These are phyloP conservation scores for Brachystomella parvula DNA, from an alignment of 1,140 invertebrate species.

Conservation along the genomic window DNA sequence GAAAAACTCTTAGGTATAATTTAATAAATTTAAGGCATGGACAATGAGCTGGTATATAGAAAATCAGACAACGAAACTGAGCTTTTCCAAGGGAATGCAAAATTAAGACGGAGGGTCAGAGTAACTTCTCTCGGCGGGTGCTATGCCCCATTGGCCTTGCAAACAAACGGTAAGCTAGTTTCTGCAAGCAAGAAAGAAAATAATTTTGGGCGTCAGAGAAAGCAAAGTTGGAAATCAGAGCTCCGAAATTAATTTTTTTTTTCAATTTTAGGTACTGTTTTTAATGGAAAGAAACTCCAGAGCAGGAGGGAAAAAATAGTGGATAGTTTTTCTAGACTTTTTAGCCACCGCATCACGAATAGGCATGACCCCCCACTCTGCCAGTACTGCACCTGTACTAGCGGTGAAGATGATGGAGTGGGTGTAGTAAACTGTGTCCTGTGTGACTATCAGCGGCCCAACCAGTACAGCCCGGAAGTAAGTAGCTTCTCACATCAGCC, in stretches of 20 bases:
- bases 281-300: slow-evolving; percentile 54
- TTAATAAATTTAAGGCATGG: slow-evolving; percentile 51
- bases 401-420: slow-evolving; percentile 55
- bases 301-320: slow-evolving; percentile 50
- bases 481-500: neutral
- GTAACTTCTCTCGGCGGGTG: slow-evolving; percentile 63
- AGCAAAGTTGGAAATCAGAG: neutral
- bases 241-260: neutral
- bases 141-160: slow-evolving; percentile 70
- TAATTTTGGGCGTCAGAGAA: neutral
- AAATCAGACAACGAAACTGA: slow-evolving; percentile 55
- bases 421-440: slow-evolving; percentile 56
- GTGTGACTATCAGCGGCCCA: slow-evolving; percentile 47
- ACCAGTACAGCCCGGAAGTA: slow-evolving; percentile 18
- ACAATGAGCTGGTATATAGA: slow-evolving; percentile 62
- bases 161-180: slow-evolving; percentile 68
- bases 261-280: slow-evolving; percentile 49
- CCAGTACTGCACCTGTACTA: slow-evolving; percentile 65
- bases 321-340: slow-evolving; percentile 60
- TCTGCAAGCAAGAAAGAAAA: neutral
- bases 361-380: slow-evolving; percentile 55
- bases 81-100: slow-evolving; percentile 54
- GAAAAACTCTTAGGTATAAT: slow-evolving; percentile 2
- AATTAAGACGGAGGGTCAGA: slow-evolving; percentile 60
- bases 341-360: slow-evolving; percentile 57